These are phyloP conservation scores for Chymomyza costata DNA, from an alignment of 1,140 invertebrate genomes.

Conservation along the genomic window DNA sequence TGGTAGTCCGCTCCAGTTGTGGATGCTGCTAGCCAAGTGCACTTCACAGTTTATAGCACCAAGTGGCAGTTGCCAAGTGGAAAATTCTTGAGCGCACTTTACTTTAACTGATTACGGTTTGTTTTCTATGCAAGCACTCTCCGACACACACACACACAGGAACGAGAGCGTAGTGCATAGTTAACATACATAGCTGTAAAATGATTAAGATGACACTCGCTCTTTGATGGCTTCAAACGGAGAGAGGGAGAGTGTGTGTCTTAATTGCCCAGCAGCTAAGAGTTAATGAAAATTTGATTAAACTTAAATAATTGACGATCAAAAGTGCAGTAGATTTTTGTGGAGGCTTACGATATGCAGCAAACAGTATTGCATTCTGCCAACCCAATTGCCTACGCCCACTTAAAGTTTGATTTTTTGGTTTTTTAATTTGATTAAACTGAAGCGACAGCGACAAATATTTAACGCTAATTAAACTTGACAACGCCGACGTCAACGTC, in stretches of 20 bases:
- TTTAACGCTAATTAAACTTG: conserved; percentile 64
- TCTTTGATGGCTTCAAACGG: too few relatives aligned
- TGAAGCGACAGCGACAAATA: conserved; percentile 48
- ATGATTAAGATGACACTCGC: conserved; percentile 52
- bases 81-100: conserved; percentile 55
- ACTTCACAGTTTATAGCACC: conserved; percentile 68
- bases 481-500: too few relatives aligned
- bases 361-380: too few relatives aligned
- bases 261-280: conserved; percentile 39
- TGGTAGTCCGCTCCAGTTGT: conserved; percentile 14
- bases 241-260: too few relatives aligned
- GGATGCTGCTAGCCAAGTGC: conserved; percentile 54
- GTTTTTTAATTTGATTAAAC: conserved; percentile 66
- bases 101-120: conserved; percentile 61
- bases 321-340: conserved; percentile 17
- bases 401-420: too few relatives aligned
- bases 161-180: too few relatives aligned
- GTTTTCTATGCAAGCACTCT: conserved; percentile 55
- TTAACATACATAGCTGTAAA: conserved; percentile 22
- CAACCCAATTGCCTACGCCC: too few relatives aligned
- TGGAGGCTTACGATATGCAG: too few relatives aligned
- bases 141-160: conserved; percentile 6
- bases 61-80: conserved; percentile 69
- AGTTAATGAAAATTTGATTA: conserved; percentile 58
- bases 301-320: conserved; percentile 35